Base-by-base conservation (phyloP, 2,888 invertebrate species). In the Eustalomyia histrio region DNA sequence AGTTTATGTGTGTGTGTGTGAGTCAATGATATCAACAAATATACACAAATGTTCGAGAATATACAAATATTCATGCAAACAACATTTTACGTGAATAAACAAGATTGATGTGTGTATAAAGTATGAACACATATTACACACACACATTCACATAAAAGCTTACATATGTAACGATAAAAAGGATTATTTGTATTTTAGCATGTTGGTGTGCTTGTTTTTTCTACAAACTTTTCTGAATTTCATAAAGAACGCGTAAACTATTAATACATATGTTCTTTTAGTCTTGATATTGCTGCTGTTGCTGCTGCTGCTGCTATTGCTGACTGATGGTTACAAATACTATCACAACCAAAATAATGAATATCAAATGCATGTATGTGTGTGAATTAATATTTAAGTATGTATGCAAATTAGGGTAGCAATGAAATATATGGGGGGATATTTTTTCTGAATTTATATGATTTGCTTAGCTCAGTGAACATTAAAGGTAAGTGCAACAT, bases 261-360 rank as follows among this genome's bases (percentile, higher is more conserved):
- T 78, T 79, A 72, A 64, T 71, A 68, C 73, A 67, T 14, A 57
- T 79, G 68, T 67, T 57, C 17, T 43, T 47, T 18, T 21, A 9
- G 39, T 68, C 64, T 6, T 50, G 35, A 35, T 33, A 16, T 35
- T 55, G 3, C 4, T 35, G n/a, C 16, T 18, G 61, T 1, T 39
- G 16, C 24, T 7, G n/a, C 24, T 60, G 10, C 4, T 68, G 29
- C 24, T 53, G 47, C 9, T 35, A 43, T 5, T 12, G 43, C 43
- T 47, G 43, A n/a, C 3, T n/a, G 52, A 33, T 33, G 73, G 47
- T 35, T 47, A n/a, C 7, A 61, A 60, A 47, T 10, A 10, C 43
- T n/a, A 33, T 6, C 35, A 35, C 18, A 63, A n/a, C 24, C 29
- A 63, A 64, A n/a, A 50, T 64, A 57, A 64, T 63, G 47, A 73